These are phyloP conservation scores for Chrysolina oricalcia DNA, from an alignment of 2,888 invertebrate species.

Conservation along the genomic window DNA sequence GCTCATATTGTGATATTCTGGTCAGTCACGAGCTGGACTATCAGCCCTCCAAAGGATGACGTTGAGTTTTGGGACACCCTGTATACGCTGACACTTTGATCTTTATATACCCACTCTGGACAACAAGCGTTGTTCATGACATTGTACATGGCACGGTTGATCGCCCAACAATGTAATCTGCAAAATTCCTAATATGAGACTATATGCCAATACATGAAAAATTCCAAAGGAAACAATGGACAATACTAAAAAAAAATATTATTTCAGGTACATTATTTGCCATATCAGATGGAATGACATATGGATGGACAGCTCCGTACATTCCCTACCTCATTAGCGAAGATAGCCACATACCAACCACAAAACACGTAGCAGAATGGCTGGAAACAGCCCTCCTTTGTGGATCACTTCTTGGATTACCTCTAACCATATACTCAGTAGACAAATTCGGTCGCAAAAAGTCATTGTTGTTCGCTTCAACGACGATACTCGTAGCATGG, in stretches of 20 bases:
- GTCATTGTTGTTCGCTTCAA: conserved; percentile 65
- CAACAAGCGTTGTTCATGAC: too few relatives aligned
- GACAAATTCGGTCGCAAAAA: conserved; percentile 66
- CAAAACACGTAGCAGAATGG: conserved; percentile 61
- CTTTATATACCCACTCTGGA: too few relatives aligned
- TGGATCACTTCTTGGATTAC: conserved; percentile 63
- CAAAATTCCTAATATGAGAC: too few relatives aligned
- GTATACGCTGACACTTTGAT: too few relatives aligned
- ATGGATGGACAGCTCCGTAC: conserved; percentile 69
- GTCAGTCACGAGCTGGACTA: too few relatives aligned
- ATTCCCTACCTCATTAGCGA: conserved; percentile 64
- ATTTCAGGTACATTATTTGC: conserved; percentile 55
- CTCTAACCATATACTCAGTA: conserved; percentile 65
- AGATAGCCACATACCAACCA: conserved; percentile 63
- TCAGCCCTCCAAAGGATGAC: too few relatives aligned
- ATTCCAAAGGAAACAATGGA: too few relatives aligned
- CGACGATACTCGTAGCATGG: conserved; percentile 67
- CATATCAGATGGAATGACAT: conserved; percentile 70
- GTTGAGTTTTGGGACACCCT: too few relatives aligned
- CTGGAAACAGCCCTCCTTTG: conserved; percentile 62
- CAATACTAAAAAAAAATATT: conserved; percentile 65
- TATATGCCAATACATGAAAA: too few relatives aligned
- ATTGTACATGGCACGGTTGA: too few relatives aligned
- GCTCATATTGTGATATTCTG: too few relatives aligned
- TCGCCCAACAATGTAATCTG: too few relatives aligned